phyloP scores from a whole-genome alignment of 2,888 invertebrate genomes.

The Clistopyga incitator region DNA sequence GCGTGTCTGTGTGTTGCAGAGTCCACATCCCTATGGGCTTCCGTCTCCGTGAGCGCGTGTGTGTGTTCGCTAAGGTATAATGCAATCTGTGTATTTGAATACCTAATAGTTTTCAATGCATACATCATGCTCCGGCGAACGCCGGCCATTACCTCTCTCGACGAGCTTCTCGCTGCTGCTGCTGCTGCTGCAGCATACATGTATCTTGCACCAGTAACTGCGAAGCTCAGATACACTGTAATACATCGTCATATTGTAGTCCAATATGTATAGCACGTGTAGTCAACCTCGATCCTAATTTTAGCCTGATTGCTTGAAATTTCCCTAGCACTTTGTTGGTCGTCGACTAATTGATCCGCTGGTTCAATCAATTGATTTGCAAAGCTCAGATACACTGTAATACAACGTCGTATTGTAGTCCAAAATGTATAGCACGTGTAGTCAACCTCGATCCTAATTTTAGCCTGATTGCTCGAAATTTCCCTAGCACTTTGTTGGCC shows the following conservation, averaged over 20 bases:
- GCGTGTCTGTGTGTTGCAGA: not conserved
- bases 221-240: conserved; percentile 47
- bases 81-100: conserved; percentile 82
- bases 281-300: conserved; percentile 75
- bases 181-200: conserved; percentile 29
- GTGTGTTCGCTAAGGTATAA: conserved; percentile 71
- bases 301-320: conserved; percentile 64
- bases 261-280: conserved; percentile 59
- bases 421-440: too few relatives aligned
- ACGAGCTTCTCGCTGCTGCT: conserved; percentile 70
- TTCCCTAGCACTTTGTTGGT: conserved; percentile 14
- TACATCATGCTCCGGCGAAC: conserved; percentile 79
- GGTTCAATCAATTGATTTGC: not conserved
- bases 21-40: conserved; percentile 13
- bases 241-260: conserved; percentile 56
- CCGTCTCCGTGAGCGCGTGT: not conserved
- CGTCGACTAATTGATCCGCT: too few relatives aligned
- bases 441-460: too few relatives aligned
- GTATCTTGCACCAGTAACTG: conserved; percentile 45
- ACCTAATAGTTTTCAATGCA: conserved; percentile 82
- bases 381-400: too few relatives aligned
- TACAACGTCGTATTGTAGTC: too few relatives aligned
- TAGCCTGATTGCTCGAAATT: too few relatives aligned
- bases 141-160: conserved; percentile 74
- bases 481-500: too few relatives aligned